A percentile compares a stretch with the other conserved stretches of the same genome.
These are phyloP conservation scores for Biston stratarius DNA, from an alignment of 2,888 invertebrate species.

Conservation along the genomic window DNA sequence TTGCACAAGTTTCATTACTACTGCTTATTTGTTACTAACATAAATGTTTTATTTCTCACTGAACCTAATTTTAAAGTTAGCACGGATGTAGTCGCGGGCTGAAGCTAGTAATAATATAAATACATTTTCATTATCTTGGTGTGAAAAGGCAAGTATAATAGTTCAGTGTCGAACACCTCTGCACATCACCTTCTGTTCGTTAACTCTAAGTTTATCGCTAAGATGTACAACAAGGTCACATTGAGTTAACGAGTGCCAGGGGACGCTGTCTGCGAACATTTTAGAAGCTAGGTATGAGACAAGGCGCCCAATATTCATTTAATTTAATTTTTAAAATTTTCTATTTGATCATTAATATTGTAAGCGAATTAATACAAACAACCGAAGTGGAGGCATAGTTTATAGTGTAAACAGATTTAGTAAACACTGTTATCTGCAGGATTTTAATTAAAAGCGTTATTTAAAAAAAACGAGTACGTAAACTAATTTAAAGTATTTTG, in stretches of 20 bases:
- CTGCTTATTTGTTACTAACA: too few species aligned
- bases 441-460: background rate
- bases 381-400: background rate
- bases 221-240: slow-evolving; percentile 5
- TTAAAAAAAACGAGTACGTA: too few species aligned
- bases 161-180: too few species aligned
- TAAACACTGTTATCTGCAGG: background rate
- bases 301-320: background rate
- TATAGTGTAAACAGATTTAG: background rate
- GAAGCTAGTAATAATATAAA: too few species aligned
- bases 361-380: background rate
- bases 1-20: too few species aligned
- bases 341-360: background rate
- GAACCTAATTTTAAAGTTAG: too few species aligned
- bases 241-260: slow-evolving; percentile 2
- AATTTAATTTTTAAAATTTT: background rate
- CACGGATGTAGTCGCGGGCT: too few species aligned
- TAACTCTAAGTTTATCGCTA: slow-evolving; percentile 2
- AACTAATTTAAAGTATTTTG: too few species aligned
- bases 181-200: background rate
- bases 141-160: too few species aligned
- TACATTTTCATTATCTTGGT: too few species aligned
- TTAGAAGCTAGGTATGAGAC: background rate
- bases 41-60: too few species aligned
- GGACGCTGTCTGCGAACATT: background rate